These are phyloP conservation scores for Scophthalmus maximus DNA, from an alignment of 2,113 vertebrate genomes.

Conservation along the genomic window DNA sequence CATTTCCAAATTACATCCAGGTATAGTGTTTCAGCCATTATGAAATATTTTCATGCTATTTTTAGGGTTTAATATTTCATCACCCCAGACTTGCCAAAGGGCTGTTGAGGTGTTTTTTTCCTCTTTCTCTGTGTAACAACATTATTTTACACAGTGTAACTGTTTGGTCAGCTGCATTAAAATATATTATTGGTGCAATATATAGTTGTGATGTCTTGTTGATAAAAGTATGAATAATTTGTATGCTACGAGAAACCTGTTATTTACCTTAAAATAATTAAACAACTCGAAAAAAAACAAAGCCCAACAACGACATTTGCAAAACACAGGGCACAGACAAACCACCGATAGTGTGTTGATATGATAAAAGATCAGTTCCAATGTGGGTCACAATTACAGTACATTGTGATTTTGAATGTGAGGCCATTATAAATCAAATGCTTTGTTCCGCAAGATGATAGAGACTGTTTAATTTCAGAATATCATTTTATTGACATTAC, in stretches of 20 bases:
- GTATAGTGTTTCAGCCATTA: neutral
- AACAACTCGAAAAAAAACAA: neutral
- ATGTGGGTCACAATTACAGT: neutral
- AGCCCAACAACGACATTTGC: too few species aligned
- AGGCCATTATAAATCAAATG: conserved; percentile 14
- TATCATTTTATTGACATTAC: neutral
- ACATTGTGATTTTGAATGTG: neutral
- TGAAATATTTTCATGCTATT: neutral
- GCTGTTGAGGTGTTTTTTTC: neutral
- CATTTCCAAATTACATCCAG: neutral
- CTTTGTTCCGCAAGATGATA: conserved; percentile 1
- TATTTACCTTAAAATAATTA: neutral
- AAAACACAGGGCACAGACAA: too few species aligned
- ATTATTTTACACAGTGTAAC: too few species aligned
- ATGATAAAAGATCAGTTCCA: conserved; percentile 14
- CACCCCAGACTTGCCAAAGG: neutral
- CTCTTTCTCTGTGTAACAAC: neutral
- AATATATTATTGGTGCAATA: too few species aligned
- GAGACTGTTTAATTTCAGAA: neutral
- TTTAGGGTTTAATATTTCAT: neutral
- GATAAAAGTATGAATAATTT: too few species aligned
- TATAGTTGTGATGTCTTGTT: too few species aligned
- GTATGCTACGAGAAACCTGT: neutral
- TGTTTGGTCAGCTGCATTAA: too few species aligned
- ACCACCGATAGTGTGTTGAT: neutral